Conservation (phyloP, 2,888 invertebrate species). For the Idaea biselata region DNA sequence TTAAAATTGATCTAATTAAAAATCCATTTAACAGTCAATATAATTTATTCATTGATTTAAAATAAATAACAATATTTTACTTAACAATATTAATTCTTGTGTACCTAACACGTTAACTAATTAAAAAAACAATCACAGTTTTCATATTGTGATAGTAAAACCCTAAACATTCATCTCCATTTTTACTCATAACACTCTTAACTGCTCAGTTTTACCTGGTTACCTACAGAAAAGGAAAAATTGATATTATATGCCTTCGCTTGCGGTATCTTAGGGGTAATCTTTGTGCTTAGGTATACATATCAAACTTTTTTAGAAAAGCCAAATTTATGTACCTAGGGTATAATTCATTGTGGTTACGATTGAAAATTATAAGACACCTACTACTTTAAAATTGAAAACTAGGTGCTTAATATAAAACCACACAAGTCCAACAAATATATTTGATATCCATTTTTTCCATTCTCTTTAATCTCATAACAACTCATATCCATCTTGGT, state of each 20-base stretch:
- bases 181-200: too few relatives aligned
- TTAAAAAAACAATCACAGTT: conserved; percentile 10
- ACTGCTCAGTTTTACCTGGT: too few relatives aligned
- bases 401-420: too few relatives aligned
- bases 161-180: background rate
- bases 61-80: conserved; percentile 25
- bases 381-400: too few relatives aligned
- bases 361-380: too few relatives aligned
- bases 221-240: too few relatives aligned
- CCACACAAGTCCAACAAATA: background rate
- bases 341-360: too few relatives aligned
- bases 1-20: background rate
- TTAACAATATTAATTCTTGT: conserved; percentile 15
- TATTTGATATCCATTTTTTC: background rate
- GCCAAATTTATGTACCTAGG: too few relatives aligned
- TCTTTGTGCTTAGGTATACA: too few relatives aligned
- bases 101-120: background rate
- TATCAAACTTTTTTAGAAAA: too few relatives aligned
- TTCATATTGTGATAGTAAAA: conserved; percentile 8
- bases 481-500: background rate
- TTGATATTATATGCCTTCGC: too few relatives aligned
- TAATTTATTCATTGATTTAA: conserved; percentile 22
- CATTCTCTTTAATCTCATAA: background rate
- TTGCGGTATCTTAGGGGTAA: too few relatives aligned
- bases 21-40: conserved; percentile 31